phyloP scores from a whole-genome alignment of 2,797 vertebrate genomes.

The Sus cebifrons region DNA sequence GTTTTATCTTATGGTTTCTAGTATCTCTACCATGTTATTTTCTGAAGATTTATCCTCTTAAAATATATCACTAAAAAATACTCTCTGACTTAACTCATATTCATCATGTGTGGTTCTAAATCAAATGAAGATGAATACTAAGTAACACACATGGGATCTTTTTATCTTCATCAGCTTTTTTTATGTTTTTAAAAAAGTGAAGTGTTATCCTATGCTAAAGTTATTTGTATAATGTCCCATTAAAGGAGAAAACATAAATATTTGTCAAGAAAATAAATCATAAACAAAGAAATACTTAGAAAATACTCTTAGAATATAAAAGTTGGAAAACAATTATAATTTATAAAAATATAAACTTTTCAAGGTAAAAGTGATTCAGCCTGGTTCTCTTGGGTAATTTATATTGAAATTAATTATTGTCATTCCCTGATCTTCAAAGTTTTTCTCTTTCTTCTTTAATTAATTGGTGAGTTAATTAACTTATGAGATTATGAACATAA shows the following conservation, averaged over 20 bases:
- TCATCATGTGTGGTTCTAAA: background rate
- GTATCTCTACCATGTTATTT: background rate
- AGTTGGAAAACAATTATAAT: background rate
- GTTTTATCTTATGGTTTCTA: background rate
- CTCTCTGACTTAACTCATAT: background rate
- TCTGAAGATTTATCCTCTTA: background rate
- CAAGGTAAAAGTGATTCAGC: background rate
- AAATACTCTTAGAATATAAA: background rate
- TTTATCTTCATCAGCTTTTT: background rate
- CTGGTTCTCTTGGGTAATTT: background rate
- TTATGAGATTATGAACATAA: background rate
- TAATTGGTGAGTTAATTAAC: background rate
- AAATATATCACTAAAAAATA: background rate
- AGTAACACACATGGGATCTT: background rate
- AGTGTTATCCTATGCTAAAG: background rate
- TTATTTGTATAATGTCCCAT: background rate
- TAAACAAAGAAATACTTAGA: background rate
- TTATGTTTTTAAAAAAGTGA: background rate
- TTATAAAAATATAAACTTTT: background rate
- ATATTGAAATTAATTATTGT: background rate
- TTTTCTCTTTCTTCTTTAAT: background rate
- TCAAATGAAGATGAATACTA: background rate
- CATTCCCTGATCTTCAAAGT: background rate
- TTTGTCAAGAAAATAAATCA: background rate
- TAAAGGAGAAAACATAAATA: background rate